These are phyloP conservation scores for Myopa tessellatipennis DNA, from an alignment of 2,888 invertebrate genomes.

Conservation along the genomic window DNA sequence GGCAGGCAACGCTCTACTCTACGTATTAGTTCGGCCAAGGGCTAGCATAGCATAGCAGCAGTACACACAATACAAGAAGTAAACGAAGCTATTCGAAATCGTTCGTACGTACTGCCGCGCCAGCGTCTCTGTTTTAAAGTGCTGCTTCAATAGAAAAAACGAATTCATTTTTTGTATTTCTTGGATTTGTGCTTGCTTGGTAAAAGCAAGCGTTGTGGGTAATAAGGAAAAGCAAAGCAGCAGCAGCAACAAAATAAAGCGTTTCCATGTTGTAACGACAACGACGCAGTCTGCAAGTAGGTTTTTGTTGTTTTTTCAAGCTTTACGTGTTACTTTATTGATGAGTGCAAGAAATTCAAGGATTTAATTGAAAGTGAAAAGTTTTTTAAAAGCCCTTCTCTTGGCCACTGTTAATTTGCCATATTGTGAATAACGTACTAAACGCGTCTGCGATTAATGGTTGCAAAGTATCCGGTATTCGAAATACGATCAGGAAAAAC, in stretches of 20 bases:
- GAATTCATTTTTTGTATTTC: conserved; percentile 34
- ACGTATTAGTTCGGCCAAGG: conserved; percentile 61
- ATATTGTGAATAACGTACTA: conserved; percentile 20
- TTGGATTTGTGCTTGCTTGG: conserved; percentile 23
- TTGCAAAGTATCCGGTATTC: not conserved
- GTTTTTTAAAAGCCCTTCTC: not conserved
- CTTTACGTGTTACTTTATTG: conserved; percentile 31
- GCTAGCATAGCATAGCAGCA: conserved; percentile 53
- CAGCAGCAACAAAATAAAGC: conserved; percentile 29
- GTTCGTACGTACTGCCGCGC: conserved; percentile 34
- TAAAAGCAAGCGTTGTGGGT: conserved; percentile 30
- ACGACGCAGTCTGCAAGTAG: conserved; percentile 37
- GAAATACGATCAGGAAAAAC: conserved; percentile 3
- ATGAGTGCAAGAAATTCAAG: conserved; percentile 32
- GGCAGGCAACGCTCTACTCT: conserved; percentile 31
- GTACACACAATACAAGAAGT: conserved; percentile 39
- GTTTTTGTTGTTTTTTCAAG: conserved; percentile 33
- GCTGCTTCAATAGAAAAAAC: conserved; percentile 38
- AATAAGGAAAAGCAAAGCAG: conserved; percentile 38
- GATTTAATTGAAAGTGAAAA: conserved; percentile 38
- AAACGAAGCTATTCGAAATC: conserved; percentile 36
- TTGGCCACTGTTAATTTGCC: conserved; percentile 13
- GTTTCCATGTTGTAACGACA: conserved; percentile 34
- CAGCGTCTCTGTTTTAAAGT: conserved; percentile 35
- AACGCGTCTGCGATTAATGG: conserved; percentile 15